phyloP scores from a whole-genome alignment of 2,797 vertebrate species.

The Pitangus sulphuratus region DNA sequence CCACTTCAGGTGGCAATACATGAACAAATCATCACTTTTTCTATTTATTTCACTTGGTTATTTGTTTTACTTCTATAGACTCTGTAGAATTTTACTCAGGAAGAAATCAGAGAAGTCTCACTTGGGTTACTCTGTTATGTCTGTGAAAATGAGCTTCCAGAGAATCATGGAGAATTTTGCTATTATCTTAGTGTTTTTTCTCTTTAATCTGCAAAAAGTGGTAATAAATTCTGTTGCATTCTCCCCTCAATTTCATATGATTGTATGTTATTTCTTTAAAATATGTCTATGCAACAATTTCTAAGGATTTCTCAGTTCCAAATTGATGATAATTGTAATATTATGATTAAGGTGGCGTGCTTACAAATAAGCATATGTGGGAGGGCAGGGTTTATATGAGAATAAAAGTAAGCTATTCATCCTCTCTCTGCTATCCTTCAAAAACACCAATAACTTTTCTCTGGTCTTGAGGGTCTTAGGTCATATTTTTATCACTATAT shows the following conservation, averaged over 20 bases:
- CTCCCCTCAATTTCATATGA: neutral
- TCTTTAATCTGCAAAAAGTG: neutral
- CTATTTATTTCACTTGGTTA: neutral
- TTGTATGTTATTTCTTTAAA: neutral
- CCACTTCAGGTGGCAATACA: neutral
- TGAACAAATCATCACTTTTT: neutral
- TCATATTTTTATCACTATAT: neutral
- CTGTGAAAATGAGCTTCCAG: neutral
- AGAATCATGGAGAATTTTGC: neutral
- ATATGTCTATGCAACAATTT: neutral
- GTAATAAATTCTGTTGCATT: neutral
- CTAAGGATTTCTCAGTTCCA: neutral
- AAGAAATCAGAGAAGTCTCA: neutral
- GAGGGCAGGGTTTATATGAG: neutral
- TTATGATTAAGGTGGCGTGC: neutral
- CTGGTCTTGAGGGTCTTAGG: neutral
- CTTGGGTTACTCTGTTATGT: neutral
- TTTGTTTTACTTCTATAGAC: neutral
- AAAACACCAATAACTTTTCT: neutral
- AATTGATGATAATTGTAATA: neutral
- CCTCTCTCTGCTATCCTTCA: neutral
- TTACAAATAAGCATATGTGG: neutral
- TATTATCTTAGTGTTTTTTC: neutral
- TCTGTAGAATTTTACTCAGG: neutral
- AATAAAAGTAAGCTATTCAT: neutral